These are phyloP conservation scores for human DNA, from an alignment of 2,113 vertebrate species.

Conservation along the genomic window DNA sequence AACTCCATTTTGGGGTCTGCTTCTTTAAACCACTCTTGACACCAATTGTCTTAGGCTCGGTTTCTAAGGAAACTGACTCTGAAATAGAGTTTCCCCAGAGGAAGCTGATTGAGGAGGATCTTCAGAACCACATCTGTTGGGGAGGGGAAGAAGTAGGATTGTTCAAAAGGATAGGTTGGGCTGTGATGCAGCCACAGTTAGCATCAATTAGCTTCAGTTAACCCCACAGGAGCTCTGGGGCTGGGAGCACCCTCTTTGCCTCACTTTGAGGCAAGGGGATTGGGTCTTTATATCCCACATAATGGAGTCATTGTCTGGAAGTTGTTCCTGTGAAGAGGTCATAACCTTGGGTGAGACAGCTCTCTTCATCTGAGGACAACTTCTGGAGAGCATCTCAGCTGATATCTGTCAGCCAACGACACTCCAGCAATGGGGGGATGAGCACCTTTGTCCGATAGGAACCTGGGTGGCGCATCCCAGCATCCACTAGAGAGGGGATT, in stretches of 20 bases:
- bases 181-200: too few species aligned
- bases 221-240: not conserved
- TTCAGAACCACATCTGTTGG: not conserved
- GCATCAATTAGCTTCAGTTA: not conserved
- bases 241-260: too few species aligned
- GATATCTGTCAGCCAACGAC: not conserved
- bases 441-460: not conserved
- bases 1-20: not conserved
- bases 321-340: not conserved
- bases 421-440: not conserved
- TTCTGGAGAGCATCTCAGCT: not conserved
- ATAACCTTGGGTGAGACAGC: not conserved
- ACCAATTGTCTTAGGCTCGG: not conserved
- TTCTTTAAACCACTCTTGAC: not conserved
- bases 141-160: not conserved
- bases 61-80: conserved; percentile 41
- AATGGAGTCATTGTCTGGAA: not conserved
- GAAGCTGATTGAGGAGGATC: not conserved
- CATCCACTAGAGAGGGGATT: not conserved
- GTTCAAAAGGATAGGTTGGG: not conserved
- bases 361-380: not conserved
- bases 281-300: not conserved
- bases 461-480: too few species aligned
- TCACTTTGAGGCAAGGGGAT: not conserved
- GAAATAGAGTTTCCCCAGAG: not conserved